These are phyloP conservation scores for Montipora sp. DNA, from an alignment of 64 coral and sea anemone genomes.

Conservation along the genomic window DNA sequence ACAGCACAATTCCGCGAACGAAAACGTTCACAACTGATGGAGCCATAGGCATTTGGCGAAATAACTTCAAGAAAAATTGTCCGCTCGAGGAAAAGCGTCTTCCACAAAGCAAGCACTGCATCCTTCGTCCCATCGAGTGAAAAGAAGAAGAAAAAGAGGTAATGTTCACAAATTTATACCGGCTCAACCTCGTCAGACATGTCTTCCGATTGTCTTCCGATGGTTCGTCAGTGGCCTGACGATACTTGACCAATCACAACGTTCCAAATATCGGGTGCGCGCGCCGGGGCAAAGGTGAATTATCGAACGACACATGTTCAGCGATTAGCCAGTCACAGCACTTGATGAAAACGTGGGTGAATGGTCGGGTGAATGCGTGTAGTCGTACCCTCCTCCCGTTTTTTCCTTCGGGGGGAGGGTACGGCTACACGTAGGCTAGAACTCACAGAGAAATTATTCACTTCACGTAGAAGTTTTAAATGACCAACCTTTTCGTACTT, in stretches of 20 bases:
- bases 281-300: conserved; percentile 25
- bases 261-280: conserved; percentile 66
- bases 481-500: too few relatives aligned
- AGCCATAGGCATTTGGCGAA: conserved; percentile 76
- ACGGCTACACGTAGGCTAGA: too few relatives aligned
- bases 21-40: conserved; percentile 81
- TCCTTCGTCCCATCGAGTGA: conserved; percentile 15
- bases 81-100: conserved; percentile 73
- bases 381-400: too few relatives aligned
- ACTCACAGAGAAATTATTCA: too few relatives aligned
- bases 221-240: conserved; percentile 33
- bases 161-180: conserved; percentile 18
- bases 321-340: conserved; percentile 74
- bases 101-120: conserved; percentile 88
- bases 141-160: not conserved
- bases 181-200: not conserved
- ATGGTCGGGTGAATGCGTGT: too few relatives aligned
- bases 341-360: not conserved
- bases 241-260: conserved; percentile 52
- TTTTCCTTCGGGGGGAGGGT: too few relatives aligned
- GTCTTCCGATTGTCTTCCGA: not conserved
- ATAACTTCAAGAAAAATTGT: conserved; percentile 78
- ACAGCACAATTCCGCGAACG: conserved; percentile 85
- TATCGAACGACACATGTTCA: conserved; percentile 39
- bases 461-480: too few relatives aligned